Percentiles rank a stretch among this genome's conserved stretches.
These are phyloP conservation scores for Chanos chanos DNA, from an alignment of 2,797 vertebrate species.

Conservation along the genomic window DNA sequence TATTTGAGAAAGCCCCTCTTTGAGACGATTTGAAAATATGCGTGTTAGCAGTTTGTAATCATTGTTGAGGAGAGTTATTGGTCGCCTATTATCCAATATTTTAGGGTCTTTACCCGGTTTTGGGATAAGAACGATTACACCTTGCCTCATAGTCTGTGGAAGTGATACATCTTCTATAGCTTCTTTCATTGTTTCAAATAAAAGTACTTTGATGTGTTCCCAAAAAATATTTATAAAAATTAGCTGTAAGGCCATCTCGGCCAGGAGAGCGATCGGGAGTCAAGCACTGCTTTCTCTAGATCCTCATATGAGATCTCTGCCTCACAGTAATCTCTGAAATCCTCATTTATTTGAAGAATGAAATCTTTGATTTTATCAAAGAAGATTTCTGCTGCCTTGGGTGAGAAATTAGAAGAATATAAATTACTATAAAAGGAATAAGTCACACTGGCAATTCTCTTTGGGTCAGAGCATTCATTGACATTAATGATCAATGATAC, in stretches of 20 bases:
- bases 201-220: too few relatives aligned
- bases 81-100: constrained; percentile 1
- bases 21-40: constrained; percentile 3
- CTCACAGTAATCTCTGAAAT: not conserved
- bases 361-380: not conserved
- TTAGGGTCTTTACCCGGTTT: too few relatives aligned
- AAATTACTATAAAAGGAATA: too few relatives aligned
- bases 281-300: not conserved
- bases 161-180: too few relatives aligned
- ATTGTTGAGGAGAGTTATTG: constrained; percentile 13
- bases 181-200: too few relatives aligned
- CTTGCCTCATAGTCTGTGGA: too few relatives aligned
- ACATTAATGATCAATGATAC: not conserved
- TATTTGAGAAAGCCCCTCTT: constrained; percentile 15
- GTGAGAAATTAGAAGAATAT: too few relatives aligned
- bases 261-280: not conserved
- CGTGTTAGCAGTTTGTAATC: constrained; percentile 10
- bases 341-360: not conserved
- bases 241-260: constrained; percentile 4
- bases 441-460: too few relatives aligned
- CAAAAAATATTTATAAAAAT: too few relatives aligned
- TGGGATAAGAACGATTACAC: not conserved
- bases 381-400: too few relatives aligned
- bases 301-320: not conserved
- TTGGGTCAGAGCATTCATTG: too few relatives aligned